phyloP scores from a whole-genome alignment of 1,140 invertebrate genomes.

The Drosophila punjabiensis region DNA sequence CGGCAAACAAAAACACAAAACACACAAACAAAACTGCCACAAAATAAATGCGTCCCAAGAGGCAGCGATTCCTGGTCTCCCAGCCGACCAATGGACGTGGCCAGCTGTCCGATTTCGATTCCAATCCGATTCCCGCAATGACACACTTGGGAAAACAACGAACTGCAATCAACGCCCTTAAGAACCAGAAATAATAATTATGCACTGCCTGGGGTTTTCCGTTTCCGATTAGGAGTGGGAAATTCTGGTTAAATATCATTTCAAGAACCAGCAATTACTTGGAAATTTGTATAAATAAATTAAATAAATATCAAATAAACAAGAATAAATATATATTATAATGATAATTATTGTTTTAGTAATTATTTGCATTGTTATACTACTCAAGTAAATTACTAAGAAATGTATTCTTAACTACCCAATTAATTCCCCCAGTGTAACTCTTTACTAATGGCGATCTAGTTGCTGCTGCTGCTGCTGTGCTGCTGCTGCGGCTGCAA shows the following conservation, averaged over 20 bases:
- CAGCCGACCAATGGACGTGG: slow-evolving; percentile 54
- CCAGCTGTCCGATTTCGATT: slow-evolving; percentile 59
- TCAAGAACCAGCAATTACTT: not conserved
- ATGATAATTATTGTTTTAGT: no score
- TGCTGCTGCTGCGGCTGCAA: slow-evolving; percentile 58
- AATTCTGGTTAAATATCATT: not conserved
- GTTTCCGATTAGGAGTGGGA: not conserved
- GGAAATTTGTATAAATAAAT: not conserved
- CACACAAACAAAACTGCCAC: slow-evolving; percentile 25
- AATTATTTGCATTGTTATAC: not conserved
- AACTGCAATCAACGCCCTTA: slow-evolving; percentile 18
- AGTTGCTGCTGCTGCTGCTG: slow-evolving; percentile 48
- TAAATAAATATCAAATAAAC: not conserved
- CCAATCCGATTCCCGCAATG: slow-evolving; percentile 21
- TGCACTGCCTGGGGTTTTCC: not conserved
- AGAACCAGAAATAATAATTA: not conserved
- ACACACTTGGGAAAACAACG: slow-evolving; percentile 22
- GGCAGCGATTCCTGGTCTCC: slow-evolving; percentile 64
- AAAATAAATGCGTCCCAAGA: slow-evolving; percentile 54
- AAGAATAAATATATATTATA: no score
- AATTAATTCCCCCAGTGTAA: slow-evolving; percentile 6
- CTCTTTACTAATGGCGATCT: slow-evolving; percentile 55
- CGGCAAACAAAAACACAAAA: slow-evolving; percentile 50
- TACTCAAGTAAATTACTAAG: no score
- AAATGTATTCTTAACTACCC: not conserved